phyloP scores from a whole-genome alignment of 2,797 vertebrate genomes.

The Eutrigla gurnardus region DNA sequence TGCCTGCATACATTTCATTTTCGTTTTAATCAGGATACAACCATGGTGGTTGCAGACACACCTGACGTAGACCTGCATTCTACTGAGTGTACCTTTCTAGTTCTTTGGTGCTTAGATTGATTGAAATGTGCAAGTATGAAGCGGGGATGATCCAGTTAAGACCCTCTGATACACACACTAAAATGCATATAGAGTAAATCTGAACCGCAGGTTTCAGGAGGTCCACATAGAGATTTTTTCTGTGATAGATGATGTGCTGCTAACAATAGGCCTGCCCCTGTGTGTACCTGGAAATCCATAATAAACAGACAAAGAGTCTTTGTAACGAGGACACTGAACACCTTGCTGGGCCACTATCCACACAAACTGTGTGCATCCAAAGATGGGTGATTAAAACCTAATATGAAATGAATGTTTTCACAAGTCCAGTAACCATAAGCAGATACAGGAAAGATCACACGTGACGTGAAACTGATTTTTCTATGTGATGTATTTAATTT shows the following conservation, averaged over 20 bases:
- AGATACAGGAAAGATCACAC: no score
- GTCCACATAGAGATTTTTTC: constrained; percentile 17
- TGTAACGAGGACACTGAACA: constrained; percentile 4
- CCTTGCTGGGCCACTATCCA: neutral
- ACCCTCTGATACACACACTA: constrained; percentile 18
- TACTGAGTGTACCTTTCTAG: no score
- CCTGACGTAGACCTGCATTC: no score
- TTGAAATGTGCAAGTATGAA: neutral
- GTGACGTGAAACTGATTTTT: no score
- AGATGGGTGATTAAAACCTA: no score
- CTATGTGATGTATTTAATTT: neutral
- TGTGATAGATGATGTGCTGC: constrained; percentile 50
- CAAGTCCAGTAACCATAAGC: neutral
- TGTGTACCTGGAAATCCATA: constrained; percentile 8
- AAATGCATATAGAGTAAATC: constrained; percentile 43
- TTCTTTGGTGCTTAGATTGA: no score
- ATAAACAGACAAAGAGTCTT: neutral
- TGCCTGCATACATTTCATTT: no score
- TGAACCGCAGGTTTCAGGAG: constrained; percentile 22
- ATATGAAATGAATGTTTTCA: neutral
- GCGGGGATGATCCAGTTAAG: neutral
- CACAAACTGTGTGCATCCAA: neutral
- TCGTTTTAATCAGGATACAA: no score
- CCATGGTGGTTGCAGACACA: no score
- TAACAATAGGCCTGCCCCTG: constrained; percentile 44